Conservation (phyloP, 2,888 invertebrate species). For the Pyrgus malvae region DNA sequence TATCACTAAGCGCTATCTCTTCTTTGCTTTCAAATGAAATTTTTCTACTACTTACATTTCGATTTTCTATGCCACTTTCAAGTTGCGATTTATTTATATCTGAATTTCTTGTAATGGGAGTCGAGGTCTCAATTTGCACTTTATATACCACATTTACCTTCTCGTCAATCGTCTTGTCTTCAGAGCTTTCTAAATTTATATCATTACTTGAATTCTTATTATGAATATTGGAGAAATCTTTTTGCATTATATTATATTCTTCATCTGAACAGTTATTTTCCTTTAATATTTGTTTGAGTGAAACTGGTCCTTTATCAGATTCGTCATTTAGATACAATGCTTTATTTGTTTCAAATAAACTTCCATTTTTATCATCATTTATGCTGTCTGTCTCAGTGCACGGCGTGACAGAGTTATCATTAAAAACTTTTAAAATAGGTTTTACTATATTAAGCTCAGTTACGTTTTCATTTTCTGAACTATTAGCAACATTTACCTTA, state of each 20-base stretch:
- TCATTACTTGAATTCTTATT: too few relatives aligned
- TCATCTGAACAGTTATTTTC: too few relatives aligned
- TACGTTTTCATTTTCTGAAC: too few relatives aligned
- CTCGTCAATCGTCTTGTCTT: conserved; percentile 10
- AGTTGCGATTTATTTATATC: conserved; percentile 19
- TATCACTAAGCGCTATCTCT: conserved; percentile 37
- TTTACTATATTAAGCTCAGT: too few relatives aligned
- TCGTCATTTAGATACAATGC: neutral
- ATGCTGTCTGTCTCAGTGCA: neutral
- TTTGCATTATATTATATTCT: too few relatives aligned
- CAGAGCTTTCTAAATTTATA: too few relatives aligned
- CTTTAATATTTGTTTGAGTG: conserved; percentile 6
- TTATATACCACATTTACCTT: conserved; percentile 41
- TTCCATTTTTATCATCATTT: too few relatives aligned
- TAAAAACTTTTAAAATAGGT: neutral
- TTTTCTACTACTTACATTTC: conserved; percentile 41
- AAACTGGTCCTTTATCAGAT: neutral
- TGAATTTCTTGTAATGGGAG: conserved; percentile 41
- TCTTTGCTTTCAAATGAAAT: conserved; percentile 40
- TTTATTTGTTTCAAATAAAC: neutral
- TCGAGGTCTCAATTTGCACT: conserved; percentile 50
- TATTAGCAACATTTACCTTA: neutral
- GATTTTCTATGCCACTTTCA: conserved; percentile 32
- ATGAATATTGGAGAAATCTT: too few relatives aligned
- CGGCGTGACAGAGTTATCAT: neutral